A percentile compares a stretch with the other conserved stretches of the same genome.
Evolutionary conservation across 2,888 invertebrate genomes (phyloP).

Genomic region (Danaus chrysippus): DNA sequence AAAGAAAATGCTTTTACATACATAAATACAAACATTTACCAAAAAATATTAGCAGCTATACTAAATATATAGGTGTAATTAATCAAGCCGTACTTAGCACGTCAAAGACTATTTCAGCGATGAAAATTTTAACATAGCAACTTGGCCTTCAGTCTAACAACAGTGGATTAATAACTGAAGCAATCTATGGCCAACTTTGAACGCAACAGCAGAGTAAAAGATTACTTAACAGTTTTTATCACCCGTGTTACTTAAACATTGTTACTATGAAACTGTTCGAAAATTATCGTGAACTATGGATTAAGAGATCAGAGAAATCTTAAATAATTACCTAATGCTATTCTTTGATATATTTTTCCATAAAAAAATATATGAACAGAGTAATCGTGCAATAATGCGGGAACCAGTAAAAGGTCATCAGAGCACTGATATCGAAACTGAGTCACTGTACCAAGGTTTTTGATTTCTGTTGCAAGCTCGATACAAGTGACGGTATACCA

Average conservation of each 20-base stretch:
- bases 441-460: conserved; percentile 74
- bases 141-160: too few relatives aligned
- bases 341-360: not conserved
- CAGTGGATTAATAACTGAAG: not conserved
- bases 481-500: conserved; percentile 39
- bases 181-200: conserved; percentile 9
- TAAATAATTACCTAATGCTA: too few relatives aligned
- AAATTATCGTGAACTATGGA: not conserved
- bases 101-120: too few relatives aligned
- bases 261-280: conserved; percentile 1
- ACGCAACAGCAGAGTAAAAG: conserved; percentile 2
- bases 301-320: not conserved
- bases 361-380: conserved; percentile 33
- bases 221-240: conserved; percentile 20
- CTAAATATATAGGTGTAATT: too few relatives aligned
- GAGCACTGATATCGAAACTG: conserved; percentile 71
- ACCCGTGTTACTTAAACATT: conserved; percentile 11
- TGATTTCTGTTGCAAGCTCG: conserved; percentile 55
- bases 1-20: too few relatives aligned
- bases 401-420: conserved; percentile 71
- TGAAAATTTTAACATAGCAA: too few relatives aligned
- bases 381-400: conserved; percentile 53
- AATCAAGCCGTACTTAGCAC: too few relatives aligned
- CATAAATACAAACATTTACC: too few relatives aligned
- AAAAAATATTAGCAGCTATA: too few relatives aligned